Conservation (phyloP, 2,797 vertebrate species). For the Paguma larvata region DNA sequence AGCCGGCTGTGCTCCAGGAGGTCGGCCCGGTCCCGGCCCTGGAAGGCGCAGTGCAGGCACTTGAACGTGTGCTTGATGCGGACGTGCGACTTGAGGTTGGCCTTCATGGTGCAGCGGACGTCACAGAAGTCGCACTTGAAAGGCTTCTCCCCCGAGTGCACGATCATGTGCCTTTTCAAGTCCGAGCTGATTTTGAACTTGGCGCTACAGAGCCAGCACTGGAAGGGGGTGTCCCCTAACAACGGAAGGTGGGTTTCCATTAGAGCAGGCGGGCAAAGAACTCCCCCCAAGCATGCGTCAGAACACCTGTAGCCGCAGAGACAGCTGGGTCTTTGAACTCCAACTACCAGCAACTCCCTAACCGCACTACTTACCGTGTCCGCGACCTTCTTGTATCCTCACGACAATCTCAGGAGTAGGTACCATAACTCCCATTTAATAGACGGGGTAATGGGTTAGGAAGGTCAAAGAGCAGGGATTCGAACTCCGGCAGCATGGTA, state of each 20-base stretch:
- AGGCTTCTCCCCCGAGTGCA: slow-evolving; percentile 98
- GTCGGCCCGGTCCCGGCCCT: slow-evolving; percentile 94
- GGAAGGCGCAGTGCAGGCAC: slow-evolving; percentile 95
- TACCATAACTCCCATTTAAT: neutral
- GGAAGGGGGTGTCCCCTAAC: slow-evolving; percentile 97
- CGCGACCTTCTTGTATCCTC: neutral
- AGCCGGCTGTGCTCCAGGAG: slow-evolving; percentile 94
- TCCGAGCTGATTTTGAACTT: slow-evolving; percentile 99
- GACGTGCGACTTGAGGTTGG: slow-evolving; percentile 97
- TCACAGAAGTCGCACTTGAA: slow-evolving; percentile 98
- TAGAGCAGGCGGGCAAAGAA: slow-evolving; percentile 65
- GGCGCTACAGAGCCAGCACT: slow-evolving; percentile 96
- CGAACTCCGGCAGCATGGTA: neutral
- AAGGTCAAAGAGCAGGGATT: neutral
- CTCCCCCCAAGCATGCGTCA: neutral
- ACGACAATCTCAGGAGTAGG: neutral
- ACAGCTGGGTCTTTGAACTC: neutral
- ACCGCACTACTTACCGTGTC: fast-evolving
- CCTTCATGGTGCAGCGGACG: slow-evolving; percentile 98
- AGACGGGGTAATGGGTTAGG: neutral
- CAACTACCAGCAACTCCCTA: neutral
- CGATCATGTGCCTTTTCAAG: slow-evolving; percentile 97
- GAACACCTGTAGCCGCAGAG: neutral
- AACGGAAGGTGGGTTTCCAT: slow-evolving; percentile 62
- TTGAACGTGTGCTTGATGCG: slow-evolving; percentile 95